A percentile compares a stretch with the other conserved stretches of the same genome.
Conservation (phyloP, 1,140 invertebrate species). For the Carposina sasakii region DNA sequence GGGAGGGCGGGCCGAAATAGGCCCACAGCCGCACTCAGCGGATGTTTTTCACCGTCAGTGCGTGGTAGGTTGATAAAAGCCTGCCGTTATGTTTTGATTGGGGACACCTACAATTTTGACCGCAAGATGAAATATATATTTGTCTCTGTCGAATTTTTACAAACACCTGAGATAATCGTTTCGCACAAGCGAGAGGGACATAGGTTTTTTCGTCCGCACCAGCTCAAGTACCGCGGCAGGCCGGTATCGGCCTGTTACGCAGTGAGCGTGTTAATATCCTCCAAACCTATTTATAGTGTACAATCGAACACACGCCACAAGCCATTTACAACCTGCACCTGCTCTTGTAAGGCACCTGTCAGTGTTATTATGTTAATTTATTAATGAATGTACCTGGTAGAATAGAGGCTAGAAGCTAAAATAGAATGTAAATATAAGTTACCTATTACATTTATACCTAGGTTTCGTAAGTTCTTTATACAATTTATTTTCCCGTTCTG, state of each 20-base stretch:
- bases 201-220: constrained; percentile 21
- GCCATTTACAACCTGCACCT: no score
- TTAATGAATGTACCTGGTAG: no score
- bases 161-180: constrained; percentile 20
- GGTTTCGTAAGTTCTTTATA: no score
- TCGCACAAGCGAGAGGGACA: constrained; percentile 16
- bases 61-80: constrained; percentile 16
- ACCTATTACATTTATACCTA: no score
- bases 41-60: constrained; percentile 19
- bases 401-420: no score
- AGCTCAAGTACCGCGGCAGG: constrained; percentile 20
- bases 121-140: constrained; percentile 22
- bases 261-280: no score
- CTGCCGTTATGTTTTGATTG: constrained; percentile 18
- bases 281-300: no score
- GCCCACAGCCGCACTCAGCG: constrained; percentile 14
- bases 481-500: no score
- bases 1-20: constrained; percentile 13
- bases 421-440: no score
- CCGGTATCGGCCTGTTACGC: constrained; percentile 18
- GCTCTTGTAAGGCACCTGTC: no score
- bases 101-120: constrained; percentile 18
- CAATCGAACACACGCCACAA: no score
- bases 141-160: constrained; percentile 20
- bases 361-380: no score